Base-by-base conservation (phyloP, 2,888 invertebrate species). In the Eulithis prunata region DNA sequence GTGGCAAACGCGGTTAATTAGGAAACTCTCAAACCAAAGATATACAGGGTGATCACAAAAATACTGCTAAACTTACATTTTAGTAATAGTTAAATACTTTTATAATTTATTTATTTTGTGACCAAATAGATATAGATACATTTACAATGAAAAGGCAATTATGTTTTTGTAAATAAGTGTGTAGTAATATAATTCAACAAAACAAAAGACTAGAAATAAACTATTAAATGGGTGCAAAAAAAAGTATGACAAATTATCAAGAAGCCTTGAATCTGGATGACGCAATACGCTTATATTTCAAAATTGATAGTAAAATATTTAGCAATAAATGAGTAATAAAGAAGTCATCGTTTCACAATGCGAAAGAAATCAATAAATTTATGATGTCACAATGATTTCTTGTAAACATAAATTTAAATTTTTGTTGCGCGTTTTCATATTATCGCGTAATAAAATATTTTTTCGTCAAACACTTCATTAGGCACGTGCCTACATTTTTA, bases 1-100 rank as follows among this genome's bases (percentile, higher is more conserved):
- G 90, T 90, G 90, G 89, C 83, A 85, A 84, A 78, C 78, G 81
- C 83, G 81, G 85, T 90, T 91, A 92, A 92, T 91, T 92, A 89
- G 91, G 78, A 77, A 78, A 79, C 73, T 77, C 81, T 81, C 78
- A 76, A 77, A 76, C 78, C 21, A 76, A 71, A 64, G 61, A 1
- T 71, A 70, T 79, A 89, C 78, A 87, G 87, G 75, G 0, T 81
- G 87, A 57, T 58, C n/a, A 41, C 41, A 41, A 10, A 10, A 8
- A 41, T 21, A 41, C 8, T 41, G 6, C 41, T 41, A 7, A 10
- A 41, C 8, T 41, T 41, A 41, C 8, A 10, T 41, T 41, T 41
- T 21, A 21, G 21, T 21, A 38, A 8, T 41, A 0, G 32, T 32
- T 41, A 41, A 41, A 10, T 41, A 41, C 8, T 10, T 41, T 6